phyloP scores from a whole-genome alignment of 2,113 vertebrate species.

The Paedocypris sp. region DNA sequence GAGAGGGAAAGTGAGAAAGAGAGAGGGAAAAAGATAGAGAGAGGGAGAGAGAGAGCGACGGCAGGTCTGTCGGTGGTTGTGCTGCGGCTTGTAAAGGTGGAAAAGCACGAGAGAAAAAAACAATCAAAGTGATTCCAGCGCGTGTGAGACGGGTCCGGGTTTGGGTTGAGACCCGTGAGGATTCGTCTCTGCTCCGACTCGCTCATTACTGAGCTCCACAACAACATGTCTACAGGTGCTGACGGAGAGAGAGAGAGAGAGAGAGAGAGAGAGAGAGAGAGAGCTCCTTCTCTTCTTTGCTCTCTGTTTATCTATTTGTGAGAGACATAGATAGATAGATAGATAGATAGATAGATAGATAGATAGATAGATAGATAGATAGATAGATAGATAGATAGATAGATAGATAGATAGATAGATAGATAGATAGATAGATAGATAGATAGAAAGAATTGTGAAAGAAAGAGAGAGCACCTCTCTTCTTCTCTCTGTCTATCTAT shows the following conservation, averaged over 20 bases:
- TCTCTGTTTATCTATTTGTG: too few relatives aligned
- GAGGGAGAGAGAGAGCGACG: background rate
- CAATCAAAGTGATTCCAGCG: background rate
- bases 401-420: too few relatives aligned
- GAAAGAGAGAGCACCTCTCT: too few relatives aligned
- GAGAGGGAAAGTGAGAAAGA: too few relatives aligned
- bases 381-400: too few relatives aligned
- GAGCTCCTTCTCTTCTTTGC: constrained; percentile 26
- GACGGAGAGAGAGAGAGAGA: background rate
- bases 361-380: too few relatives aligned
- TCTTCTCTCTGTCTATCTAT: too few relatives aligned
- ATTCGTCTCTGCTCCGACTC: background rate
- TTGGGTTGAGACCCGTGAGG: background rate
- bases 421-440: too few relatives aligned
- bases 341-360: too few relatives aligned
- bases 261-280: background rate
- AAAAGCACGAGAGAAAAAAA: background rate
- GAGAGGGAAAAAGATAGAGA: too few relatives aligned
- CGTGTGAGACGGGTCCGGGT: background rate
- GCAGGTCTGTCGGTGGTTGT: background rate
- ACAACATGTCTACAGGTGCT: constrained; percentile 2
- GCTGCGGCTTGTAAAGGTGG: background rate
- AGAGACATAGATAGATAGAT: too few relatives aligned
- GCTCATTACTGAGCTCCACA: background rate
- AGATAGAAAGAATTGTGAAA: too few relatives aligned